Percentiles rank a stretch among this genome's conserved stretches.
Conservation (phyloP, 2,113 vertebrate species). For the Herpailurus yagouaroundi region DNA sequence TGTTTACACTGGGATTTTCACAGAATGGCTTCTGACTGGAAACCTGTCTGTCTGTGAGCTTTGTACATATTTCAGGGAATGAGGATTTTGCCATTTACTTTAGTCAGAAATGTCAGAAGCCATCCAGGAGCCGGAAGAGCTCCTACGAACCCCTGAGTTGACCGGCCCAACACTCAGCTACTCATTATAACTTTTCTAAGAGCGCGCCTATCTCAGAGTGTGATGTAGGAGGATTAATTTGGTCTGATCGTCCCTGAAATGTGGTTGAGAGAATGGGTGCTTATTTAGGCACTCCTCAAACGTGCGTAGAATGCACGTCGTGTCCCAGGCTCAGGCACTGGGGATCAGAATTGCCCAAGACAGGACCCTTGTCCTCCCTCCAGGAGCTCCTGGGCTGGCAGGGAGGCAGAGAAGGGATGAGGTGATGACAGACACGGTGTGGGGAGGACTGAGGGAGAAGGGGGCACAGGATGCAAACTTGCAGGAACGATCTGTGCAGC, state of each 20-base stretch:
- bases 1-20: slow-evolving; percentile 67
- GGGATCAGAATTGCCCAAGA: neutral
- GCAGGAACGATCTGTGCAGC: neutral
- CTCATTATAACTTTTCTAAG: neutral
- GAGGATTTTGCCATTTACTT: slow-evolving; percentile 71
- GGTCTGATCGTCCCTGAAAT: neutral
- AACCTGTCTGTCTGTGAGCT: slow-evolving; percentile 48
- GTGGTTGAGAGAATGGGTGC: neutral
- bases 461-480: neutral
- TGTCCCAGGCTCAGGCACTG: neutral
- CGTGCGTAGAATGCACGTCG: neutral
- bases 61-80: slow-evolving; percentile 61
- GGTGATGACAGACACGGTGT: fast-evolving
- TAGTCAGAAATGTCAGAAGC: slow-evolving; percentile 75
- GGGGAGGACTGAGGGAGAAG: neutral
- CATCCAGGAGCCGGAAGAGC: neutral
- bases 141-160: neutral
- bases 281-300: neutral
- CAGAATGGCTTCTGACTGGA: slow-evolving; percentile 32
- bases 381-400: fast-evolving
- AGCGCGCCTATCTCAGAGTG: neutral
- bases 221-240: neutral
- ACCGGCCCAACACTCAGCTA: neutral
- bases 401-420: neutral
- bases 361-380: neutral